Conservation (phyloP, 2,797 vertebrate genomes). For the Amblyraja radiata region DNA sequence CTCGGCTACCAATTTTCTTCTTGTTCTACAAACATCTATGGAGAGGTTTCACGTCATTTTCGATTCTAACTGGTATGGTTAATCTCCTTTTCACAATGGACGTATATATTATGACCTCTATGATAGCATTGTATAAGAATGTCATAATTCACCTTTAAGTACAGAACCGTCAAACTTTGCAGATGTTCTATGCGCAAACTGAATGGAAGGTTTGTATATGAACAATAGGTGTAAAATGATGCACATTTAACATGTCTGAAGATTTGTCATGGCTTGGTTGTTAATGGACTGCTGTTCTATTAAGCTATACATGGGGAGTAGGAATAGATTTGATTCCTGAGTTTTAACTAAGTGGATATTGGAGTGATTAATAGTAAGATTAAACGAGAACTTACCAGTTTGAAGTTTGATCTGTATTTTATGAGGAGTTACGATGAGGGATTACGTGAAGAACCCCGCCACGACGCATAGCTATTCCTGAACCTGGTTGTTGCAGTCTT, state of each 20-base stretch:
- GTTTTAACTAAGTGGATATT: background rate
- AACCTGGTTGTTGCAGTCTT: too few relatives aligned
- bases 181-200: background rate
- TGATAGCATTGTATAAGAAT: background rate
- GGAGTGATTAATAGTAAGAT: background rate
- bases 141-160: background rate
- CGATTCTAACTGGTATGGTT: background rate
- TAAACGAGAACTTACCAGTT: too few relatives aligned
- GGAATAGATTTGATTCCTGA: background rate
- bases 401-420: too few relatives aligned
- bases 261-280: background rate
- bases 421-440: too few relatives aligned
- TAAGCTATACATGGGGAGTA: background rate
- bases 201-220: background rate
- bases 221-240: background rate
- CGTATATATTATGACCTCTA: background rate
- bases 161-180: background rate
- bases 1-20: background rate
- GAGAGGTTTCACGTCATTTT: too few relatives aligned
- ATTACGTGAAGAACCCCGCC: too few relatives aligned
- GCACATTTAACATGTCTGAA: background rate
- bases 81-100: background rate
- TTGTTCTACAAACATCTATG: background rate
- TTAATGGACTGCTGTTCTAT: background rate
- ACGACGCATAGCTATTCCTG: too few relatives aligned